A percentile compares a stretch with the other conserved stretches of the same genome.
These are phyloP conservation scores for Macrochelys suwanniensis DNA, from an alignment of 2,797 vertebrate genomes.

Conservation along the genomic window DNA sequence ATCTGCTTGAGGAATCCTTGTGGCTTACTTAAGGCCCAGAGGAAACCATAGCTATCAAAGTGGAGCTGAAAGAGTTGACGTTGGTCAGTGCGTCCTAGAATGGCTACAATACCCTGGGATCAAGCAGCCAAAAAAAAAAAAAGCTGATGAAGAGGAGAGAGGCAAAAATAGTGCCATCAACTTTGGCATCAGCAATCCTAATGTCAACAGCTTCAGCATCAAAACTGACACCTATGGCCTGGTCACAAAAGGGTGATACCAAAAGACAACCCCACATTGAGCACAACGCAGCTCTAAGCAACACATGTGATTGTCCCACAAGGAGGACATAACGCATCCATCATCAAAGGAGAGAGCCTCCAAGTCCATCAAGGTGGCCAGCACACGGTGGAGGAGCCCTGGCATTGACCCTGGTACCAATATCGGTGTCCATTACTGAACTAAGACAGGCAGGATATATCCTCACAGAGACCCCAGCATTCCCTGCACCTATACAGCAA, in stretches of 20 bases:
- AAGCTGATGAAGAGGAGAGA: not conserved
- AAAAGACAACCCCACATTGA: not conserved
- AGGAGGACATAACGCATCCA: too few species aligned
- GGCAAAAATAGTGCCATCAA: not conserved
- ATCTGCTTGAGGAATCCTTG: not conserved
- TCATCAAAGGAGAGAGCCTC: too few species aligned
- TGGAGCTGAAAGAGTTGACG: not conserved
- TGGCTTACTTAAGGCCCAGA: not conserved
- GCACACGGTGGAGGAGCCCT: too few species aligned
- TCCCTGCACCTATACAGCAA: too few species aligned
- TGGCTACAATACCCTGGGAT: not conserved
- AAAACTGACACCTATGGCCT: not conserved
- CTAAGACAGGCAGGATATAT: too few species aligned
- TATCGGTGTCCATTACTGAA: too few species aligned
- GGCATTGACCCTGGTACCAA: too few species aligned
- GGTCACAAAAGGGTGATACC: not conserved
- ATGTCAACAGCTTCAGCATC: not conserved
- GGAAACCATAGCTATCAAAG: not conserved
- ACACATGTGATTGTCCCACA: too few species aligned
- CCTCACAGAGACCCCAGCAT: too few species aligned
- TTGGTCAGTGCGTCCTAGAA: not conserved
- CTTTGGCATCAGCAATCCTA: not conserved
- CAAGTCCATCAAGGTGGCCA: too few species aligned
- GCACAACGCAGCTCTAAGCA: not conserved
- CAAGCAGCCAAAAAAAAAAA: not conserved